These are phyloP conservation scores for Cygnus buccinator DNA, from an alignment of 2,113 vertebrate species.

Conservation along the genomic window DNA sequence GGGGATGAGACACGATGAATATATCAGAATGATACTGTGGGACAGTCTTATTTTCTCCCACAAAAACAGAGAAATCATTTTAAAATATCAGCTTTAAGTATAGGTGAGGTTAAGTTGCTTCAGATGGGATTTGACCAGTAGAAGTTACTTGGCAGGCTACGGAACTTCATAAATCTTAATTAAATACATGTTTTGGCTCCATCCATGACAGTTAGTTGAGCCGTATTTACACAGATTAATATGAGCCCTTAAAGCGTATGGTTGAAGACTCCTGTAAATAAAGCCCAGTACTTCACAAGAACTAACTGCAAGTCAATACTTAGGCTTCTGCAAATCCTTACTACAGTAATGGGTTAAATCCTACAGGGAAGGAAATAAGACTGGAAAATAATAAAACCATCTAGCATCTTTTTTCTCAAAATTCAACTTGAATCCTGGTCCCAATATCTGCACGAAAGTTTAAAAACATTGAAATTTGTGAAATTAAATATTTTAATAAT, in stretches of 20 bases:
- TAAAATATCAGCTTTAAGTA: neutral
- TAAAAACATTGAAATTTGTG: neutral
- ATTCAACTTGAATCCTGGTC: neutral
- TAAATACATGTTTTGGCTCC: neutral
- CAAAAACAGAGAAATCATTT: neutral
- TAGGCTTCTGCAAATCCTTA: neutral
- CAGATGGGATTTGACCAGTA: neutral
- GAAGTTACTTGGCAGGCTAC: neutral
- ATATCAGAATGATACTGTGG: neutral
- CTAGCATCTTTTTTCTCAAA: neutral
- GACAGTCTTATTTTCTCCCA: neutral
- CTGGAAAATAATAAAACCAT: neutral
- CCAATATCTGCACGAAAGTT: neutral
- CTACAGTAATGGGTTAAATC: neutral
- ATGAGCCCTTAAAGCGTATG: neutral
- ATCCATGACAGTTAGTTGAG: neutral
- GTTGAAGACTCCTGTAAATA: neutral
- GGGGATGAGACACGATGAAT: neutral
- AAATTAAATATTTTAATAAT: neutral
- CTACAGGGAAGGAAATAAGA: neutral
- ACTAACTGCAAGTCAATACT: neutral
- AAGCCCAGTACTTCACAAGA: neutral
- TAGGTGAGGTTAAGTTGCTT: neutral
- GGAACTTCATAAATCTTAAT: neutral
- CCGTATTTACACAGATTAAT: neutral